A percentile compares a stretch with the other conserved stretches of the same genome.
These are phyloP conservation scores for Diplodus sargus DNA, from an alignment of 2,797 vertebrate species.

Conservation along the genomic window DNA sequence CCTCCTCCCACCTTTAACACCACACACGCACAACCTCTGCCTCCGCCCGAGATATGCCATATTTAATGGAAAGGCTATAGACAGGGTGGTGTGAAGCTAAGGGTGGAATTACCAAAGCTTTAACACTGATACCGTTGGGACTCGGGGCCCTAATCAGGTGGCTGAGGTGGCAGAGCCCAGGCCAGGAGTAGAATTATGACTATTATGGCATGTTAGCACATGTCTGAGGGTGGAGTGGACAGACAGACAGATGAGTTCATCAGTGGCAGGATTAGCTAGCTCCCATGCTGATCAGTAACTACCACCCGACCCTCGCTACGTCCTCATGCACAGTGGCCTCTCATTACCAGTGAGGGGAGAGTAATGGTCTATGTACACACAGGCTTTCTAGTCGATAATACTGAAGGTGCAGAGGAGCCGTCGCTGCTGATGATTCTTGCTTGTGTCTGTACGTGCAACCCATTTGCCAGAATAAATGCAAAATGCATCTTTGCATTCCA, in stretches of 20 bases:
- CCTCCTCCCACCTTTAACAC: constrained; percentile 15
- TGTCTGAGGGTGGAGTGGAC: constrained; percentile 93
- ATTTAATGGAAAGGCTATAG: constrained; percentile 90
- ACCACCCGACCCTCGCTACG: constrained; percentile 81
- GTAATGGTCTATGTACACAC: constrained; percentile 66
- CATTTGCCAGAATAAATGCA: no score
- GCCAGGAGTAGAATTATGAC: constrained; percentile 93
- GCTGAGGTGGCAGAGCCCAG: constrained; percentile 86
- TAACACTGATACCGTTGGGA: constrained; percentile 91
- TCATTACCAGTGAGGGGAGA: constrained; percentile 72
- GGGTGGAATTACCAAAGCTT: constrained; percentile 91
- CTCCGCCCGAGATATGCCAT: constrained; percentile 83
- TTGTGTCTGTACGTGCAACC: not conserved
- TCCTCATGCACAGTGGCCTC: constrained; percentile 69
- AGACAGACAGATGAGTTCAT: constrained; percentile 97
- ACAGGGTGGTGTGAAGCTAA: constrained; percentile 88
- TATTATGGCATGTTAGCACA: constrained; percentile 98
- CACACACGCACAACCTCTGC: constrained; percentile 71
- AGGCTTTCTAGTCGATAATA: constrained; percentile 59
- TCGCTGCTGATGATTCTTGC: not conserved
- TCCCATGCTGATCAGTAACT: constrained; percentile 94
- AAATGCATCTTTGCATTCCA: no score
- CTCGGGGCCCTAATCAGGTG: constrained; percentile 91
- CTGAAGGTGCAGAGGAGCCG: constrained; percentile 5
- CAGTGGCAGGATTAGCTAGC: constrained; percentile 92